Evolutionary conservation across 2,888 invertebrate genomes (phyloP), one percentile per base, ranked within the genome.

Genomic region (Colostygia pectinataria): DNA sequence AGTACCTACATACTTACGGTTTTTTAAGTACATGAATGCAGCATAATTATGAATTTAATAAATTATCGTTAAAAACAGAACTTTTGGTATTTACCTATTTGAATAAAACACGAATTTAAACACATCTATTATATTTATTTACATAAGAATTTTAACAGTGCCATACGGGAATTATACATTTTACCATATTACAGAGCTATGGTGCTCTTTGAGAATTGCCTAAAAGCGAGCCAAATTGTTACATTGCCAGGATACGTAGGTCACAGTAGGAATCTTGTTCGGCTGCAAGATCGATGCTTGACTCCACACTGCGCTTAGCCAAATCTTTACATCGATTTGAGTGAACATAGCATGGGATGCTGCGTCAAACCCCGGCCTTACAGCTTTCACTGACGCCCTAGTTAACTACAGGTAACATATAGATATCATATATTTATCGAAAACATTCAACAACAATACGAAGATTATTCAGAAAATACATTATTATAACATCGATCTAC

Each of bases 121-220:
- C 90, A 89, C 89, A 89, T 88, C 88, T 89, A 88, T 90, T 40
- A 88, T 89, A 88, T 89, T 89, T 89, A 88, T 89, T 89, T 89
- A 89, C 87, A 89, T 80, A 85, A 79, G 77, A 88, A 84, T 81
- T 84, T 83, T 81, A 89, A 90, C 89, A 89, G 89, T 89, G 89
- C 85, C 74, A 77, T 85, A 80, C 77, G 76, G 80, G 77, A 77
- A 78, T 76, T 75, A 80, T 73, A 85, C 70, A 81, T 72, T 69
- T 66, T 77, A 77, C 57, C 70, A 73, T 59, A 32, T 18, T 10
- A 59, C 65, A 66, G 80, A 83, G 81, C 79, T 81, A 81, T 71
- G 65, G 74, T 77, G 80, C 81, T 76, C 82, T 55, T 49, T 58
- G 50, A 63, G 64, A 57, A 61, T 52, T 68, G 65, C 68, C 55